Evolutionary conservation across 2,888 invertebrate genomes (phyloP).

Genomic region (Oscheius onirici): DNA sequence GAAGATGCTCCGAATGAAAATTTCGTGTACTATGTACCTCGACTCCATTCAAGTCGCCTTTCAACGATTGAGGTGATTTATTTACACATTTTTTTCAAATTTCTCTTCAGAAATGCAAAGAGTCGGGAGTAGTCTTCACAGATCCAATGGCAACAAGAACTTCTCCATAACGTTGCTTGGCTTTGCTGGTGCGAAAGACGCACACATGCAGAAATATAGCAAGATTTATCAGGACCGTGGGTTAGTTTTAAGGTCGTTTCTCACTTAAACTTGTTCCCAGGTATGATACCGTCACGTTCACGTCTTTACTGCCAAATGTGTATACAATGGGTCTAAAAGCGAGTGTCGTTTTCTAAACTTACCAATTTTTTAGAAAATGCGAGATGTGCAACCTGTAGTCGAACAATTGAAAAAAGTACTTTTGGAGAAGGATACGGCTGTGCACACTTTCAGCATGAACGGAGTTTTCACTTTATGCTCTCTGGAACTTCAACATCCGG

Average conservation of each 20-base stretch:
- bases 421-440: not conserved
- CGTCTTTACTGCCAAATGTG: not conserved
- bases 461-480: conserved; percentile 16
- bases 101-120: conserved; percentile 6
- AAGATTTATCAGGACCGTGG: conserved; percentile 15
- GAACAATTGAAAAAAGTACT: conserved; percentile 18
- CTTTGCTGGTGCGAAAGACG: conserved; percentile 12
- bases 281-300: conserved; percentile 21
- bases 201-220: conserved; percentile 17
- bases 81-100: too few species aligned
- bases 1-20: too few species aligned
- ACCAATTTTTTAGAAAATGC: not conserved
- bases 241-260: not conserved
- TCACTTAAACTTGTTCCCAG: not conserved
- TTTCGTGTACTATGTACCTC: too few species aligned
- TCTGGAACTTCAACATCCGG: conserved; percentile 20
- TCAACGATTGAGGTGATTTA: too few species aligned
- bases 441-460: conserved; percentile 26
- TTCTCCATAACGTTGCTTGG: conserved; percentile 3
- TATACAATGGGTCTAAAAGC: conserved; percentile 16
- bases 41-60: too few species aligned
- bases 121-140: not conserved
- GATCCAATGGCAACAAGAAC: not conserved
- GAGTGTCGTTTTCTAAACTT: not conserved
- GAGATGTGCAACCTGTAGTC: conserved; percentile 10